Evolutionary conservation across 2,113 vertebrate species (phyloP), one percentile per base, ranked within the genome.

Genomic region (Otolemur garnettii): DNA sequence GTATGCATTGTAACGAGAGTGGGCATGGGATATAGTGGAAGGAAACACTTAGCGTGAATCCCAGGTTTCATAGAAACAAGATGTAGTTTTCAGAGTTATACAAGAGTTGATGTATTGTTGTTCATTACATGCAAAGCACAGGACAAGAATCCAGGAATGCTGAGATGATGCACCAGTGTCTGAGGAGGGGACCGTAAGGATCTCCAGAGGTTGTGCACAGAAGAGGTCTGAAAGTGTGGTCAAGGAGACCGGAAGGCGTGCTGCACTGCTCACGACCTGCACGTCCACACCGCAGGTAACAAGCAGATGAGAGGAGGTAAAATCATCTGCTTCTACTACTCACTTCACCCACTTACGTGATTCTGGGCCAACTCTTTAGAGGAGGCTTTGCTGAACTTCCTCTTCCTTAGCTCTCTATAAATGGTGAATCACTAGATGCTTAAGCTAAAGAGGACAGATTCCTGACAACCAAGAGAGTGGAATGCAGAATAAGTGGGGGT

Each of bases 301-400:
- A 15, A 79, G 72, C 95, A 97, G 89, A 96, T 59, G 94, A 95
- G 81, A 90, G 9, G n/a, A 80, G 97, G 91, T 97, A 93, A 71
- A 69, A 19, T 77, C 97, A 97, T 91, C 94, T 98, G 97, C 93
- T 97, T 96, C 87, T 81, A 68, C 93, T 96, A 77, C 78, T 96
- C 89, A 24, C 80, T 87, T 90, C 83, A 97, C 97, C 93, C 94
- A 94, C 96, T 97, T 95, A 90, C 87, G 60, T 93, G 82, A 93
- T 59, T 53, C 69, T 74, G 87, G 55, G 95, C 90, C 95, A 97
- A 62, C 35, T 84, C 93, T 92, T 93, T 79, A 50, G 96, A 95
- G 75, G 77, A 90, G n/a, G 50, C 60, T 87, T 96, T 66, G 60
- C 75, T 42, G 38, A 94, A 82, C 80, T 97, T 97, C 91, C 95